Evolutionary conservation across 2,797 vertebrate species (phyloP).

Genomic region (Sebastes oblongus): DNA sequence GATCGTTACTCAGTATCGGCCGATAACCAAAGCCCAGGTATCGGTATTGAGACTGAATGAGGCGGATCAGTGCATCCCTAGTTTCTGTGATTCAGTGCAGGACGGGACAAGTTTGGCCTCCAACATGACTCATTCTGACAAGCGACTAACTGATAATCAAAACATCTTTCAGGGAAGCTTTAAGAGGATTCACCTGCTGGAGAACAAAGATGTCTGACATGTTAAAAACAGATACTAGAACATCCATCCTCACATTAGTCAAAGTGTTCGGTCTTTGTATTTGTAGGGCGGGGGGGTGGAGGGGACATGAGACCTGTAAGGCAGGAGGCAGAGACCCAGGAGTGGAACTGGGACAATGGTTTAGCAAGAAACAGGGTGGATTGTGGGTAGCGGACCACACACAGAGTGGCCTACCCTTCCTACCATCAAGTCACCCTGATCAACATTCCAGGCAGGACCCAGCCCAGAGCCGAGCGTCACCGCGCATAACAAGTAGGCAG

Average conservation of each 20-base stretch:
- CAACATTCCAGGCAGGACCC: constrained; percentile 62
- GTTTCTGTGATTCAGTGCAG: neutral
- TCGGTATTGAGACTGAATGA: too few relatives aligned
- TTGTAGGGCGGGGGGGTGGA: neutral
- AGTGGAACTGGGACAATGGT: constrained; percentile 29
- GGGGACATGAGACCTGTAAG: neutral
- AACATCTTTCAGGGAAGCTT: neutral
- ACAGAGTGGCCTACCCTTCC: constrained; percentile 47
- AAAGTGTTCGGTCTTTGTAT: neutral
- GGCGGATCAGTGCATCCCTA: too few relatives aligned
- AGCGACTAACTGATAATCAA: neutral
- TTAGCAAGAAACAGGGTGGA: constrained; percentile 14
- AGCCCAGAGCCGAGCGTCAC: constrained; percentile 24
- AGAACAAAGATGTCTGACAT: neutral
- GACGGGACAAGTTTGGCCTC: neutral
- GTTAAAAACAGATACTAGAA: neutral
- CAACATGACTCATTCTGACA: neutral
- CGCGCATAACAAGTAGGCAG: constrained; percentile 58
- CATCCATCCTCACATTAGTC: neutral
- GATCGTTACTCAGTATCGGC: too few relatives aligned
- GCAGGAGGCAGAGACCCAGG: constrained; percentile 15
- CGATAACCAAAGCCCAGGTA: too few relatives aligned
- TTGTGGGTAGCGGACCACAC: constrained; percentile 70
- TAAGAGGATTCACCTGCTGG: neutral
- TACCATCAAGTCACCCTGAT: constrained; percentile 59